A percentile compares a stretch with the other conserved stretches of the same genome.
phyloP scores from a whole-genome alignment of 2,797 vertebrate genomes.

The Lepilemur septentrionalis region DNA sequence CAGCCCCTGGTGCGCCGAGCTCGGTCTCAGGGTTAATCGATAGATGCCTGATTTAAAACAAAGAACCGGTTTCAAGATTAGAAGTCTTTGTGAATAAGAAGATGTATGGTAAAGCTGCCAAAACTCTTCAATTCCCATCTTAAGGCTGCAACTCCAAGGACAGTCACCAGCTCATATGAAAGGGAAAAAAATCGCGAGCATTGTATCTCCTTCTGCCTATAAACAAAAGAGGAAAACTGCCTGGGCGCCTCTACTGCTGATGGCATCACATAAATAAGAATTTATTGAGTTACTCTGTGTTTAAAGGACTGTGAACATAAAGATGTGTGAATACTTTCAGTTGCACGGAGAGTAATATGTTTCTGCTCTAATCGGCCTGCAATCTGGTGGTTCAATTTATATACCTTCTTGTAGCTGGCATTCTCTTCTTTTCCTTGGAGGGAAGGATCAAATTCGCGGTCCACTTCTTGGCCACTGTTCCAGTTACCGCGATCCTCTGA shows the following conservation, averaged over 20 bases:
- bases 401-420: not conserved
- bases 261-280: constrained; percentile 73
- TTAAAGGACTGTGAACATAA: constrained; percentile 75
- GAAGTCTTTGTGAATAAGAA: constrained; percentile 85
- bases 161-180: constrained; percentile 41
- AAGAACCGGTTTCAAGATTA: constrained; percentile 82
- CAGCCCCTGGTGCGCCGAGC: constrained; percentile 81
- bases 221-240: constrained; percentile 58
- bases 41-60: constrained; percentile 87
- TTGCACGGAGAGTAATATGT: constrained; percentile 26
- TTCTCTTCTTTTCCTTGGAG: constrained; percentile 12
- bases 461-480: not conserved
- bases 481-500: not conserved
- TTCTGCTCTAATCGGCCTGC: constrained; percentile 57
- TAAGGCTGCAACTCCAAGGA: constrained; percentile 52
- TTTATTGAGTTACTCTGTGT: constrained; percentile 71
- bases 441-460: not conserved
- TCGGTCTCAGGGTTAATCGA: constrained; percentile 84
- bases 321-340: constrained; percentile 58
- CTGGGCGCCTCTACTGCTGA: constrained; percentile 20
- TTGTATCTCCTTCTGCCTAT: constrained; percentile 52
- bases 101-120: constrained; percentile 81
- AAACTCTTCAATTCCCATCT: constrained; percentile 74
- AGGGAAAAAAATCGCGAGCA: not conserved
- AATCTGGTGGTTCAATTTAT: constrained; percentile 26